Evolutionary conservation across 2,113 vertebrate genomes (phyloP).

Genomic region (Vulpes lagopus): DNA sequence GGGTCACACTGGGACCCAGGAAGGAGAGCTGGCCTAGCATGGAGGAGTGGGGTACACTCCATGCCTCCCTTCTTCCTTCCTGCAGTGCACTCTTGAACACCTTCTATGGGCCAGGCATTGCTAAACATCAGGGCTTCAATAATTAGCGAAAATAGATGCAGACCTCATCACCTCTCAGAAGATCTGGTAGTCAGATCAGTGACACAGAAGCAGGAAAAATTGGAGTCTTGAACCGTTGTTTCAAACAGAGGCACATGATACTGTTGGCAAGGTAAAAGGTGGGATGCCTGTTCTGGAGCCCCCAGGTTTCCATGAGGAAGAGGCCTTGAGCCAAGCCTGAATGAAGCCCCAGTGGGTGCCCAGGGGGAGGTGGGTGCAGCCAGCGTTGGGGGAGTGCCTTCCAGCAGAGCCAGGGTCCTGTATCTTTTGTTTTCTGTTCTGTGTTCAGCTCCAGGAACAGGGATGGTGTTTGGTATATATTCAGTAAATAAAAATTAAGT

Average conservation of each 20-base stretch:
- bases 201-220: neutral
- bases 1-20: neutral
- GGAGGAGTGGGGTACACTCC: neutral
- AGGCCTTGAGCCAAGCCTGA: neutral
- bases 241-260: neutral
- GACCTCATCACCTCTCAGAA: constrained; percentile 3
- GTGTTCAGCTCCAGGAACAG: neutral
- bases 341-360: neutral
- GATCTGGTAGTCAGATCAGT: neutral
- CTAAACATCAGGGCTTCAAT: neutral
- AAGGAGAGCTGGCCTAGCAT: neutral
- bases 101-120: neutral
- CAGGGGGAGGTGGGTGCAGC: neutral
- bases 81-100: neutral
- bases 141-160: neutral
- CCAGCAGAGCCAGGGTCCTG: neutral
- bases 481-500: neutral
- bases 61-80: neutral
- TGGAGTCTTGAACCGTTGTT: neutral
- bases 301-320: neutral
- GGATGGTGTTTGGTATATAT: neutral
- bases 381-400: neutral
- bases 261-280: neutral
- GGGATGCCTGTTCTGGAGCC: neutral
- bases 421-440: neutral